phyloP scores from a whole-genome alignment of 2,797 vertebrate genomes.

The Emydoidea blandingii region DNA sequence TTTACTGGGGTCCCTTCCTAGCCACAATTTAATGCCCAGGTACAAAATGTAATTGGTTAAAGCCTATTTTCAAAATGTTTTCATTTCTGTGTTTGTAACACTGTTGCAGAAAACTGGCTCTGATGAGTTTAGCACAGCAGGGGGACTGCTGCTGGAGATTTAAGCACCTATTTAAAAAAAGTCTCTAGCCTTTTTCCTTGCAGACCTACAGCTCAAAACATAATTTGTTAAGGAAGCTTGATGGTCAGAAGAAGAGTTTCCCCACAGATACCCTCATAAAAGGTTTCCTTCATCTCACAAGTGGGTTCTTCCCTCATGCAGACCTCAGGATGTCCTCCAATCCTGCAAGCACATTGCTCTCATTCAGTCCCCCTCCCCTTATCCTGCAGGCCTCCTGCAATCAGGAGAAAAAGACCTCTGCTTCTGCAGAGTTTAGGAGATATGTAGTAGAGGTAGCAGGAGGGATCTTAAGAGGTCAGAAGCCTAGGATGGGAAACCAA shows the following conservation, averaged over 20 bases:
- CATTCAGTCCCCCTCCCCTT: not conserved
- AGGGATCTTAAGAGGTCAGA: not conserved
- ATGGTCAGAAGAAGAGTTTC: accelerated
- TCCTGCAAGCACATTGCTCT: not conserved
- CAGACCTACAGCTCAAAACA: not conserved
- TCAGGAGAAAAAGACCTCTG: not conserved
- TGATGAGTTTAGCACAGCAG: not conserved
- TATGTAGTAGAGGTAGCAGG: not conserved
- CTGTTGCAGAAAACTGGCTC: not conserved
- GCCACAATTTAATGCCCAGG: not conserved
- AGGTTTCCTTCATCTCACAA: not conserved
- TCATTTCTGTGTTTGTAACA: slow-evolving; percentile 10
- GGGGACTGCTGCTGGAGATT: not conserved
- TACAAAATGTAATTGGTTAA: not conserved
- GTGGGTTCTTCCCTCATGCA: not conserved
- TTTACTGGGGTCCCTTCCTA: not conserved
- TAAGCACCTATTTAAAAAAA: not conserved
- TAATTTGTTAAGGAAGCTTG: not conserved
- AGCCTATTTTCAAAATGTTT: slow-evolving; percentile 9
- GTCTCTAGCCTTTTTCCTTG: not conserved
- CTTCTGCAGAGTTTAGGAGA: not conserved
- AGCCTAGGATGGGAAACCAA: not conserved
- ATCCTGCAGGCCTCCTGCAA: not conserved
- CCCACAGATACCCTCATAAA: not conserved
- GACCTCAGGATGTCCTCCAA: not conserved